These are phyloP conservation scores for Aethina tumida DNA, from an alignment of 1,140 invertebrate species.

Conservation along the genomic window DNA sequence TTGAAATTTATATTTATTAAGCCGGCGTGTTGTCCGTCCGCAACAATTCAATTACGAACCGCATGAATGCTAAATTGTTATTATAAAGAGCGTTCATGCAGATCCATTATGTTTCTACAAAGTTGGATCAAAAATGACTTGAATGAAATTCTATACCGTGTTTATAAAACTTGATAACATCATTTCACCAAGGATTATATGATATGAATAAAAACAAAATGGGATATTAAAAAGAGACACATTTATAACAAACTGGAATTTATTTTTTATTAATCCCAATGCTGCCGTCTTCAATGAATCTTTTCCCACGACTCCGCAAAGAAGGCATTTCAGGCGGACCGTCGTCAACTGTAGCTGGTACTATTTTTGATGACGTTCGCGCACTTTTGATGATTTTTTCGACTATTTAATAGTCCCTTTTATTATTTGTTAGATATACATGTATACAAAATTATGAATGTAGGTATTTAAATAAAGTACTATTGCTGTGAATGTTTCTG, in stretches of 20 bases:
- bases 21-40: too few relatives aligned
- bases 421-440: slow-evolving; percentile 16
- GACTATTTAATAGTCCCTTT: slow-evolving; percentile 14
- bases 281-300: slow-evolving; percentile 4
- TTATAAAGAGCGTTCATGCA: too few relatives aligned
- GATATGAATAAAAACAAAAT: too few relatives aligned
- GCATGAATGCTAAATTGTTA: too few relatives aligned
- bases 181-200: too few relatives aligned
- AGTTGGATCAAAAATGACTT: too few relatives aligned
- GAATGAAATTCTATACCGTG: too few relatives aligned
- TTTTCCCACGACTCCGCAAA: slow-evolving; percentile 8
- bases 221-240: neutral
- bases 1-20: too few relatives aligned
- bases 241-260: neutral
- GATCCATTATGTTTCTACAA: too few relatives aligned
- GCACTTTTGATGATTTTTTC: slow-evolving; percentile 16
- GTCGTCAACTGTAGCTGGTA: slow-evolving; percentile 16
- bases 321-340: slow-evolving; percentile 14
- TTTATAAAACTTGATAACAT: too few relatives aligned
- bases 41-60: too few relatives aligned
- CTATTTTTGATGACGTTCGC: slow-evolving; percentile 15
- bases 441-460: slow-evolving; percentile 19
- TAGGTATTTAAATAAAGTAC: slow-evolving; percentile 18
- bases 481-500: slow-evolving; percentile 15
- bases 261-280: slow-evolving; percentile 6